Conservation (phyloP, 2,797 vertebrate species). For the Urophycis tenuis region DNA sequence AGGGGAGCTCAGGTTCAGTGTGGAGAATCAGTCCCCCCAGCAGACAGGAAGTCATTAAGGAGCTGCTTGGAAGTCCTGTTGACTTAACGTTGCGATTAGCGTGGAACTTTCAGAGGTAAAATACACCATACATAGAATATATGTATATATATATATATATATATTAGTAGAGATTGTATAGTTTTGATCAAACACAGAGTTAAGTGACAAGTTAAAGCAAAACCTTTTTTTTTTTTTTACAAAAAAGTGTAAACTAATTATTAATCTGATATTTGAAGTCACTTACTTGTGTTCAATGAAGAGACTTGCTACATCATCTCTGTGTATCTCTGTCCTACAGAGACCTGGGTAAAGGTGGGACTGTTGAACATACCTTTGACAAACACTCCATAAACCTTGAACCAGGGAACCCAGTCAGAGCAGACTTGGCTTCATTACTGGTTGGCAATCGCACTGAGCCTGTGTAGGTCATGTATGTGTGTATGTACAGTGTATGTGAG, state of each 20-base stretch:
- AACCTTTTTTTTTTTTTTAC: too few relatives aligned
- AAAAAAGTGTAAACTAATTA: too few relatives aligned
- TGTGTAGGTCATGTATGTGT: slow-evolving; percentile 73
- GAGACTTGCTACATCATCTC: neutral
- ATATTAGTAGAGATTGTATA: too few relatives aligned
- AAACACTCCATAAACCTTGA: slow-evolving; percentile 79
- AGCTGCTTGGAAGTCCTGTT: slow-evolving; percentile 72
- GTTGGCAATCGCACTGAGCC: slow-evolving; percentile 74
- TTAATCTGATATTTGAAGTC: too few relatives aligned
- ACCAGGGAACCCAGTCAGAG: slow-evolving; percentile 68
- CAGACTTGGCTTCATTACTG: slow-evolving; percentile 80
- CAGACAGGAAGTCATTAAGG: slow-evolving; percentile 79
- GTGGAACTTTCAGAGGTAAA: slow-evolving; percentile 91
- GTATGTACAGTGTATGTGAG: neutral
- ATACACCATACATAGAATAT: neutral
- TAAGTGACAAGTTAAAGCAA: too few relatives aligned
- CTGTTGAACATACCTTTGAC: slow-evolving; percentile 81
- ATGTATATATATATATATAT: too few relatives aligned
- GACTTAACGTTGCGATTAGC: slow-evolving; percentile 81
- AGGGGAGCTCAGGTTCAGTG: slow-evolving; percentile 89
- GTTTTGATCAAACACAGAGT: too few relatives aligned
- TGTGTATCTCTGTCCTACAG: slow-evolving; percentile 56
- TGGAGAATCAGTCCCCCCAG: slow-evolving; percentile 97
- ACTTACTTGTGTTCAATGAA: neutral
- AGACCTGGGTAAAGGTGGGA: slow-evolving; percentile 87